Evolutionary conservation across 2,113 vertebrate genomes (phyloP), one percentile per base, ranked within the genome.

Genomic region (Felis chaus): DNA sequence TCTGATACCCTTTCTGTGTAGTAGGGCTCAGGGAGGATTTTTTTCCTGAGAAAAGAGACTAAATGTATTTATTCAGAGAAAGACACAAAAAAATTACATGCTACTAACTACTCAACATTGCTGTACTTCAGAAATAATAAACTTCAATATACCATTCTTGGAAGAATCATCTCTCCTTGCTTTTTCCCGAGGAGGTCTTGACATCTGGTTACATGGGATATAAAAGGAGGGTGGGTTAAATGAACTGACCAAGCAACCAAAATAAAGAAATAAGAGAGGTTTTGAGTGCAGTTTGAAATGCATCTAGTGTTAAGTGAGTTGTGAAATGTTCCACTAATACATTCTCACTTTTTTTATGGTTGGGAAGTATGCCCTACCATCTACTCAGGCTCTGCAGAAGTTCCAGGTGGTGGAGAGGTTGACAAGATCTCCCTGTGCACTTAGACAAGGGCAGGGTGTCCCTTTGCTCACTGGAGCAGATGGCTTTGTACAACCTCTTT

Each of bases 401-500:
- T 89, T 95, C 89, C 94, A 97, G 94, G 96, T 93, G 94, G 96
- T 89, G 33, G 76, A 74, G 69, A 76, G 79, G 81, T 85, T 85
- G 95, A 97, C 71, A 25, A 10, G 82, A 88, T 87, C 79, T 92
- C 61, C 74, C 87, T 4, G 7, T 2, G 23, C 91, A 65, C 66
- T 91, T 73, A 53, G 92, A 68, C 89, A 97, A 98, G 80, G 97
- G 87, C 95, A 98, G 76, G 94, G 39, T 79, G 96, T 96, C 95
- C 90, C 95, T 96, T 88, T 97, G 95, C 90, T 97, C 71, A 14
- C 39, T 63, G 96, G 87, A 97, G 92, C 97, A 98, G 95, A 97
- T 97, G 97, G 97, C 80, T 97, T 90, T 74, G 94, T 96, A 94
- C 95, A 97, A 65, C 81, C 90, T 95, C 71, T 98, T 97, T 65